phyloP scores from a whole-genome alignment of 2,888 invertebrate genomes.

The Dryadula phaetusa region DNA sequence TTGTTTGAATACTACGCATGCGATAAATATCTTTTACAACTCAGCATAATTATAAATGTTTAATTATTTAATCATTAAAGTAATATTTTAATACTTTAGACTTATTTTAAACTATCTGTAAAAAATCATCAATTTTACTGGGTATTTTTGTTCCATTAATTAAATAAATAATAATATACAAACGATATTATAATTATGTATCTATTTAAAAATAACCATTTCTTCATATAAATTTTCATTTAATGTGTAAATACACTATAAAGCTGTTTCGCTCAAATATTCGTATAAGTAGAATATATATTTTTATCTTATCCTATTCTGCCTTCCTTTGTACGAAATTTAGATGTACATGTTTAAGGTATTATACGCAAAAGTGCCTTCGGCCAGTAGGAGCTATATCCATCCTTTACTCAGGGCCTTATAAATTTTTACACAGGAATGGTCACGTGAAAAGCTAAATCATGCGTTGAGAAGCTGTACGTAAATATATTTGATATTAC shows the following conservation, averaged over 20 bases:
- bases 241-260: neutral
- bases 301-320: neutral
- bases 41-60: neutral
- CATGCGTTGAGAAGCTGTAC: constrained; percentile 9
- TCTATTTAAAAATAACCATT: too few relatives aligned
- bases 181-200: too few relatives aligned
- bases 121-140: neutral
- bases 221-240: too few relatives aligned
- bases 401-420: constrained; percentile 47
- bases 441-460: constrained; percentile 12
- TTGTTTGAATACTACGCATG: constrained; percentile 38
- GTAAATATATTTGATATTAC: neutral
- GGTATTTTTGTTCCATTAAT: too few relatives aligned
- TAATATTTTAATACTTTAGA: neutral
- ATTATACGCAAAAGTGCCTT: constrained; percentile 56
- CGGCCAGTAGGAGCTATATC: constrained; percentile 52
- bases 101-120: neutral
- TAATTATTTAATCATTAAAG: neutral
- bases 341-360: constrained; percentile 44
- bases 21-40: constrained; percentile 29
- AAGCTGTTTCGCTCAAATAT: neutral
- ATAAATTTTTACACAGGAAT: constrained; percentile 49
- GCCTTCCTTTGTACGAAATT: neutral
- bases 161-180: too few relatives aligned
- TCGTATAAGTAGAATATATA: neutral